Base-by-base conservation (phyloP, 30 jellyfish, hydroid and myxozoan species). In the Catostylus mosaicus region DNA sequence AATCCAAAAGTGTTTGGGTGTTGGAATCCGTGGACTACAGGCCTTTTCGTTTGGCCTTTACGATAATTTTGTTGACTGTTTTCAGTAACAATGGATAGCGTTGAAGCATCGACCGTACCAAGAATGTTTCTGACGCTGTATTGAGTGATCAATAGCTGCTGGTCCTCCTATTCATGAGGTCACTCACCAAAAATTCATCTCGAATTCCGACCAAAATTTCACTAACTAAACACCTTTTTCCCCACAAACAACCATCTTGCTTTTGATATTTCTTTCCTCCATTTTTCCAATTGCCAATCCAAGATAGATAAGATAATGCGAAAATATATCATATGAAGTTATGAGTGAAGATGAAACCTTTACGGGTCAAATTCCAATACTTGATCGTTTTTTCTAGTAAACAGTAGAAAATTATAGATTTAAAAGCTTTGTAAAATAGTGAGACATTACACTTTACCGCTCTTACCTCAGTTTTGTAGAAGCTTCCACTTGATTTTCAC, bases 111-210 rank as follows among this genome's bases (percentile, higher is more conserved):
- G 78, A 62, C 27, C 50, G 26, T 59, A 59, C 78, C 80, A 63
- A 69, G 96, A 86, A 76, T 67, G 51, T 26, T 67, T 73, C 86
- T 88, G 97, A 88, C 93, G 97, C 30, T 65, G 59, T 33, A 80
- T 88, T 78, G 93, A 84, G 76, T 88, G 80, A 88, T 88, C 97
- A 94, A 94, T 94, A 46, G 89, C 75, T 30, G 88, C 97, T 80
- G 91, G 99, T 75, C 85, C 86, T 61, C 84, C 97, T 36, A 88
- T 88, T 78, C 91, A 94, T 94, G 96, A 94, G 96, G 84, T 94
- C 99, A 94, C 95, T 64, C 77, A 69, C 95, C 84, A 80, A 75
- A 80, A 30, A 92, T 91, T 57, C 86, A 27, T 59, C 66, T 86
- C 96, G 46, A 81, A 69, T 26, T 69, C 90, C 85, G 77, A 76